Conservation (phyloP, 1,140 invertebrate species). For the Himalopsyche phryganea region DNA sequence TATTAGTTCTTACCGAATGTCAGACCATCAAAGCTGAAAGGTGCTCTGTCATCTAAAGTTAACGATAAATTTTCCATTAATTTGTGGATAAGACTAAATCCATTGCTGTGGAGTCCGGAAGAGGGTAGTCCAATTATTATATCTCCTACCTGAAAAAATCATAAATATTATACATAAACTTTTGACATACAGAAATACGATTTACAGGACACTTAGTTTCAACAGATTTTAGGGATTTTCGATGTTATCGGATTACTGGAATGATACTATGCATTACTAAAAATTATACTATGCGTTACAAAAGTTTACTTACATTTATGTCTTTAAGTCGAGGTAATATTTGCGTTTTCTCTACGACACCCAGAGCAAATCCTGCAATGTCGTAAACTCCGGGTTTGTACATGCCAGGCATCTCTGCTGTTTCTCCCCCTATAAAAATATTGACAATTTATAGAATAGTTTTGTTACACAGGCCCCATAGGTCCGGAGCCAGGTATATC, state of each 20-base stretch:
- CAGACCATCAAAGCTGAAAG: slow-evolving; percentile 65
- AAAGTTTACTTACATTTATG: slow-evolving; percentile 52
- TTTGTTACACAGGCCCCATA: too few relatives aligned
- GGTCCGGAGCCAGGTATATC: too few relatives aligned
- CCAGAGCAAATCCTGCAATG: slow-evolving; percentile 92
- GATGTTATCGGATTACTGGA: too few relatives aligned
- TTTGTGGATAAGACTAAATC: slow-evolving; percentile 90
- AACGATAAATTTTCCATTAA: slow-evolving; percentile 68
- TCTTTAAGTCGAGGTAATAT: slow-evolving; percentile 71
- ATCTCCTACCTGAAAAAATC: slow-evolving; percentile 61
- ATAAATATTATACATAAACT: neutral
- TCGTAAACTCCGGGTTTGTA: slow-evolving; percentile 87
- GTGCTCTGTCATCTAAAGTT: slow-evolving; percentile 66
- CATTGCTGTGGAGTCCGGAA: slow-evolving; percentile 92
- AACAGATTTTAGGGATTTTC: too few relatives aligned
- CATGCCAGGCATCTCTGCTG: slow-evolving; percentile 95
- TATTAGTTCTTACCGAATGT: slow-evolving; percentile 62
- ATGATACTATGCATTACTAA: too few relatives aligned
- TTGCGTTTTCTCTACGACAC: slow-evolving; percentile 74
- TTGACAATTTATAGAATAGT: too few relatives aligned
- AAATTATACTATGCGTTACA: too few relatives aligned
- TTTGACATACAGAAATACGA: too few relatives aligned
- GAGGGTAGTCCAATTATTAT: slow-evolving; percentile 84
- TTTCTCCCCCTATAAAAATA: slow-evolving; percentile 74
- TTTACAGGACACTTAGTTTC: too few relatives aligned